Evolutionary conservation across 2,113 vertebrate genomes (phyloP), one percentile per base, ranked within the genome.

Genomic region (Chlorodrepanis virens): DNA sequence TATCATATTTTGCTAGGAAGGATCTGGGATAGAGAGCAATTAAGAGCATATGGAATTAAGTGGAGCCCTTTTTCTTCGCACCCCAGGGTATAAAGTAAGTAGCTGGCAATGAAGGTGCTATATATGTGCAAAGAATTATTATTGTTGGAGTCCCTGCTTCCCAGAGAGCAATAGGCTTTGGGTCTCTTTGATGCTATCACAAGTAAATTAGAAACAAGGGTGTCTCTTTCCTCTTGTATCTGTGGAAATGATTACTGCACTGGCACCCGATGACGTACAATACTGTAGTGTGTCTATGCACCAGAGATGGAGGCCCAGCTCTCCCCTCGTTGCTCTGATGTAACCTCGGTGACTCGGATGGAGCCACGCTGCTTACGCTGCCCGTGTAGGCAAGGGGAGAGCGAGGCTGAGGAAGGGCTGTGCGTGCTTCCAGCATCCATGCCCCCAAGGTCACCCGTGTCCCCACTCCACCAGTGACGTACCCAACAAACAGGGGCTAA

Each of bases 181-280:
- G 87, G 80, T 93, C 78, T 96, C 93, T 97, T 93, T 97, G 95
- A 96, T 97, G 94, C 87, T 92, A 94, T 95, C 86, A 77, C 1
- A 44, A 93, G 92, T 80, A 93, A 97, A 96, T 93, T 96, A 94
- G 96, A 97, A 96, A 93, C 1, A 3, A 89, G 93, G 81, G 92
- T 93, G 93, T 95, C 86, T 96, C 84, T 86, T 68, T 87, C 87
- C 84, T 86, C 91, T 94, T 83, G 53, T 75, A 78, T 94, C 91
- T 83, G 68, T 94, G 94, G 82, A 89, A 96, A 70, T 93, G 88
- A 88, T 92, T 85, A 93, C 86, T 76, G 77, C 96, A 84, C 89
- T 89, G 68, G 88, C 86, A 89, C 78, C 44, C 28, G 45, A 54
- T 95, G 94, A 96, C 33, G 56, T 95, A 24, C 64, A 83, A 17